Percentiles rank a stretch among this genome's conserved stretches.
Evolutionary conservation across 1,140 invertebrate species (phyloP).

Genomic region (Meloidogyne chitwoodi): DNA sequence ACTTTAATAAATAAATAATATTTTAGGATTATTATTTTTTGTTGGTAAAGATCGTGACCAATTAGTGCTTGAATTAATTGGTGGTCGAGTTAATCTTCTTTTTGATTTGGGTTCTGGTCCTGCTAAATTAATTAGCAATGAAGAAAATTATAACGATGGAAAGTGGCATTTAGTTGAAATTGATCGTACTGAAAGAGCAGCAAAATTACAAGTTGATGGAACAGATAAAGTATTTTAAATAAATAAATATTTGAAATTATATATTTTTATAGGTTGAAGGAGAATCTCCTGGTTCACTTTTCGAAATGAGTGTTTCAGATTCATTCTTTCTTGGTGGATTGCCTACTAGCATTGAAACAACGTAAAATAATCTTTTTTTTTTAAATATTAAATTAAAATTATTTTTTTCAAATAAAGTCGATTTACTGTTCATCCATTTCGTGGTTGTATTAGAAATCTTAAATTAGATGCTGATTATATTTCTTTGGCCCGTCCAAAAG

Average conservation of each 20-base stretch:
- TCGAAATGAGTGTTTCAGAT: constrained; percentile 66
- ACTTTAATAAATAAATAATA: background rate
- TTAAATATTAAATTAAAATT: background rate
- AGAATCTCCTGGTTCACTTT: constrained; percentile 61
- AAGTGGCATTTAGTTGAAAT: constrained; percentile 55
- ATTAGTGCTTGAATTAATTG: constrained; percentile 76
- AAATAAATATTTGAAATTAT: background rate
- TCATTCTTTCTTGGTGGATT: constrained; percentile 78
- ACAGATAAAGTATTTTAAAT: constrained; percentile 19
- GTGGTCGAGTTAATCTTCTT: constrained; percentile 72
- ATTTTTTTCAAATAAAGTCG: constrained; percentile 46
- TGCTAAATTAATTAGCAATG: constrained; percentile 33
- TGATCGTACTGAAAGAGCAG: constrained; percentile 38
- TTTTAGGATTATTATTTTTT: constrained; percentile 71
- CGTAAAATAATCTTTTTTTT: constrained; percentile 29
- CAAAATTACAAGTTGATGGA: constrained; percentile 50
- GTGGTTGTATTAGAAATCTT: constrained; percentile 85
- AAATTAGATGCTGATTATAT: constrained; percentile 69
- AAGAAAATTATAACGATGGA: constrained; percentile 52
- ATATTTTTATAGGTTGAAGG: constrained; percentile 41
- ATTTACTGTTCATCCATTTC: constrained; percentile 70
- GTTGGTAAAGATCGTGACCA: constrained; percentile 73
- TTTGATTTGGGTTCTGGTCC: constrained; percentile 57
- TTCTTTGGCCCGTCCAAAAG: constrained; percentile 74
- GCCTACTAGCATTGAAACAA: constrained; percentile 41